Conservation (phyloP, 2,888 invertebrate genomes). For the Xestia sexstrigata region DNA sequence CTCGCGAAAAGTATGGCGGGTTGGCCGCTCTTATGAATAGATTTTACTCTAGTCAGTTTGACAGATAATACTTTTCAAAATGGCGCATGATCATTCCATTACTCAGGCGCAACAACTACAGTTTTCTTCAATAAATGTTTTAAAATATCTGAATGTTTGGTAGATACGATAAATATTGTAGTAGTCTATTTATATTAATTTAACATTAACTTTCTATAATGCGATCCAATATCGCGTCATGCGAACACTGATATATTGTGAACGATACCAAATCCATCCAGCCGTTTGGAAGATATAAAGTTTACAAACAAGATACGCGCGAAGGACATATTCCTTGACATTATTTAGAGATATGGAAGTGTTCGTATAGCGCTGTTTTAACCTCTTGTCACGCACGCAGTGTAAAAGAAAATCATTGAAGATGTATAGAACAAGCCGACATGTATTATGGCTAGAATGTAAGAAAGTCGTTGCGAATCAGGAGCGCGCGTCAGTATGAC, state of each 20-base stretch:
- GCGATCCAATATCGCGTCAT: not conserved
- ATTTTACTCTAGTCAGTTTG: not conserved
- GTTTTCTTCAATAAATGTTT: not conserved
- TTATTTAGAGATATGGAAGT: slow-evolving; percentile 10
- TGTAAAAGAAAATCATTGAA: not conserved
- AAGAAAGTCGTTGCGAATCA: not conserved
- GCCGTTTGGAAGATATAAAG: too few species aligned
- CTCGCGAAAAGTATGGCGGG: too few species aligned
- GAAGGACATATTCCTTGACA: too few species aligned
- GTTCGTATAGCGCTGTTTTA: slow-evolving; percentile 8
- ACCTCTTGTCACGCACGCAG: slow-evolving; percentile 7
- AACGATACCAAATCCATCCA: too few species aligned
- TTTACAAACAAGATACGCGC: too few species aligned
- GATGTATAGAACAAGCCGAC: not conserved
- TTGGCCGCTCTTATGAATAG: not conserved
- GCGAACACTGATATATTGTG: slow-evolving; percentile 9
- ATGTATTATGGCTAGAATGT: slow-evolving; percentile 1
- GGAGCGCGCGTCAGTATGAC: not conserved
- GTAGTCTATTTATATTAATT: slow-evolving; percentile 12
- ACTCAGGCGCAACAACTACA: not conserved
- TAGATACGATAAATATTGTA: slow-evolving; percentile 18
- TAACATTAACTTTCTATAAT: not conserved
- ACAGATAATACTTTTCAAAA: not conserved
- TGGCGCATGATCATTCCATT: not conserved
- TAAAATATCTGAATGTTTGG: slow-evolving; percentile 21